phyloP scores from a whole-genome alignment of 53 echinoderm and acorn worm genomes.

The Crossaster papposus region DNA sequence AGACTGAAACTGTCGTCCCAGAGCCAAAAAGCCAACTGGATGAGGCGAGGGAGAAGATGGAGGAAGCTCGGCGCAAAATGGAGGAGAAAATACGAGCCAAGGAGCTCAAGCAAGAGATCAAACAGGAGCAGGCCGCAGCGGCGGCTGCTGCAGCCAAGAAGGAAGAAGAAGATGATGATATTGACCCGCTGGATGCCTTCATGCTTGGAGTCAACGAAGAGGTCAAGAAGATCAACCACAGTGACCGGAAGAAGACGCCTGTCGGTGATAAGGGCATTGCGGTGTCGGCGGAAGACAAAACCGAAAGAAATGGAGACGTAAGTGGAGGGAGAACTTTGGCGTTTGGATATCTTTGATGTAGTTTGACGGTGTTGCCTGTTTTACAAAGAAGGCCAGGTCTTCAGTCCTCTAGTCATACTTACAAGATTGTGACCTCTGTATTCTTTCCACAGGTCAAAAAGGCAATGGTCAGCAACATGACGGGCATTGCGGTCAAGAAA shows the following conservation, averaged over 20 bases:
- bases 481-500: constrained; percentile 85
- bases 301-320: constrained; percentile 24
- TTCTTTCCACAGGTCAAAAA: constrained; percentile 25
- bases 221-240: constrained; percentile 83
- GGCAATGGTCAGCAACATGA: constrained; percentile 78
- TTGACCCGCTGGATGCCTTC: constrained; percentile 96
- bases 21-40: constrained; percentile 25
- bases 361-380: too few relatives aligned
- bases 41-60: constrained; percentile 42
- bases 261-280: constrained; percentile 7
- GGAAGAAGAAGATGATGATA: constrained; percentile 71
- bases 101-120: constrained; percentile 50
- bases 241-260: constrained; percentile 64
- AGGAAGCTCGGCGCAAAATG: constrained; percentile 32
- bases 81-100: constrained; percentile 56
- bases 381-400: too few relatives aligned
- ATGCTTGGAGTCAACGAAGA: constrained; percentile 91
- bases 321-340: background rate
- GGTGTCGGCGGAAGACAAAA: background rate
- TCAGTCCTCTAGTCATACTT: too few relatives aligned
- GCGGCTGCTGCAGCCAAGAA: constrained; percentile 58
- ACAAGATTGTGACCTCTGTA: background rate
- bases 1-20: background rate
- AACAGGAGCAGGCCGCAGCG: constrained; percentile 62
- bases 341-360: too few relatives aligned